phyloP scores from a whole-genome alignment of 2,113 vertebrate genomes.

The Catagonus wagneri region DNA sequence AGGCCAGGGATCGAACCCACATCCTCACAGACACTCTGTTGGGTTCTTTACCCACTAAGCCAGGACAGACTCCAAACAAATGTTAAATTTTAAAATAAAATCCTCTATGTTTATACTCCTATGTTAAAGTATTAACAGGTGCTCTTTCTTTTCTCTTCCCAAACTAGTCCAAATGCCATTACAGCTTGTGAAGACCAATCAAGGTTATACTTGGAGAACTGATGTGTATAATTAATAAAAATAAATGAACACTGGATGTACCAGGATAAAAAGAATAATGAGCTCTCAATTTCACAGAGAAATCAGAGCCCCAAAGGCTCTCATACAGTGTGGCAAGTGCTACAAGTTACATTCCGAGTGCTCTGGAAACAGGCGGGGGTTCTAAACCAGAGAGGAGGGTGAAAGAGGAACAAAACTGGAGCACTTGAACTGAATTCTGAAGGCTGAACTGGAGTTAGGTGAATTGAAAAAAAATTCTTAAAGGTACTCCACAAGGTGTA shows the following conservation, averaged over 20 bases:
- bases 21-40: no score
- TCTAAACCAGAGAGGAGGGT: background rate
- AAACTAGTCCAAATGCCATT: conserved; percentile 14
- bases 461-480: background rate
- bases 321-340: background rate
- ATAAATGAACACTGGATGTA: background rate
- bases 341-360: background rate
- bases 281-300: background rate
- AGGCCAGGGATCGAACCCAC: no score
- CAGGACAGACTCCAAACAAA: background rate
- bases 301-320: background rate
- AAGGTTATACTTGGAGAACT: conserved; percentile 10
- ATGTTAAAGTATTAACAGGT: background rate
- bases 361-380: background rate
- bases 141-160: background rate
- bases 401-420: background rate
- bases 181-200: background rate
- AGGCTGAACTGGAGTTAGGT: background rate
- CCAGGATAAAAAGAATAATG: background rate
- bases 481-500: background rate
- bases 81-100: conserved; percentile 40
- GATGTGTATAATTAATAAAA: conserved; percentile 1
- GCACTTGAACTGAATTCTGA: conserved; percentile 17
- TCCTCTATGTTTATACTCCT: background rate
- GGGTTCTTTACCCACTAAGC: no score